These are phyloP conservation scores for Aphidius colemani DNA, from an alignment of 2,888 invertebrate genomes.

Conservation along the genomic window DNA sequence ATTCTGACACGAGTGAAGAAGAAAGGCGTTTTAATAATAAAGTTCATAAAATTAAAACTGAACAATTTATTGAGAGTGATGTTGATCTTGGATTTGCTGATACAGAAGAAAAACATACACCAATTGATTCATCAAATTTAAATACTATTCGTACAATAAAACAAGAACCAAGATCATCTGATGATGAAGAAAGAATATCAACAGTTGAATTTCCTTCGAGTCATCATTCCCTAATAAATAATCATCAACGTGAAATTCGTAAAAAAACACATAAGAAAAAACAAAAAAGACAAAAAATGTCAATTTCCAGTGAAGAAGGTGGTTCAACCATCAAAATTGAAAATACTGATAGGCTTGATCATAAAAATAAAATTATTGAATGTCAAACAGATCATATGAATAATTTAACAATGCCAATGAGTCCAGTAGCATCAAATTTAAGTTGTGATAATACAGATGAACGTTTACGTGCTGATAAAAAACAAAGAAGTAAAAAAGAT, in stretches of 20 bases:
- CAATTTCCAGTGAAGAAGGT: constrained; percentile 61
- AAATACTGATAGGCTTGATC: constrained; percentile 41
- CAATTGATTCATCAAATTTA: constrained; percentile 42
- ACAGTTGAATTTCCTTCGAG: constrained; percentile 45
- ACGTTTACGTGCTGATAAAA: constrained; percentile 58
- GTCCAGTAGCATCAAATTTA: constrained; percentile 9
- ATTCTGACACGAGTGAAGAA: constrained; percentile 77
- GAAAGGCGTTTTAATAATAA: constrained; percentile 67
- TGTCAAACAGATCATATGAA: constrained; percentile 38
- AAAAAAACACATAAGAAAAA: constrained; percentile 83
- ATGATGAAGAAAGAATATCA: constrained; percentile 53
- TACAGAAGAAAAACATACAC: constrained; percentile 56
- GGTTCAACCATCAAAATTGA: constrained; percentile 44
- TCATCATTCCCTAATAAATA: constrained; percentile 48
- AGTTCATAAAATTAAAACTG: constrained; percentile 65
- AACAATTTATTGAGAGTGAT: constrained; percentile 67
- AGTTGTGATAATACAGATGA: constrained; percentile 41
- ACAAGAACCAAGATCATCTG: constrained; percentile 54
- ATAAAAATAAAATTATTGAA: constrained; percentile 43
- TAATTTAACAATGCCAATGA: constrained; percentile 32
- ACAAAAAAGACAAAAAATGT: constrained; percentile 76
- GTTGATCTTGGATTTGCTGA: constrained; percentile 63
- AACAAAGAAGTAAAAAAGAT: constrained; percentile 58
- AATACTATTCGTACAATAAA: constrained; percentile 48
- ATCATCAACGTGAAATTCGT: constrained; percentile 61